phyloP scores from a whole-genome alignment of 2,797 vertebrate species.

The Siniperca scherzeri region DNA sequence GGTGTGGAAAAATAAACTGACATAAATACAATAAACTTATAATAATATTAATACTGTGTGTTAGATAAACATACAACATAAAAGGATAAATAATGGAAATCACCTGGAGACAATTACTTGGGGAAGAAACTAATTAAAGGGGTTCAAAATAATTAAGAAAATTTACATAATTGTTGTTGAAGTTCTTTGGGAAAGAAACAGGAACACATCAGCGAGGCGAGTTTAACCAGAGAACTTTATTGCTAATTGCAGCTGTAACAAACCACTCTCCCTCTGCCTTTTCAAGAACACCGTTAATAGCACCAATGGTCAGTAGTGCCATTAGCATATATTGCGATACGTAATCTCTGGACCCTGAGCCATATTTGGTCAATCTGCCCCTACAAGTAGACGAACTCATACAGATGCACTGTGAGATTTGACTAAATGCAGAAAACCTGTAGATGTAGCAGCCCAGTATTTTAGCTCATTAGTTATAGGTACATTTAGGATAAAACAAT shows the following conservation, averaged over 20 bases:
- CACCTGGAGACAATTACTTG: conserved; percentile 57
- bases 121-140: conserved; percentile 58
- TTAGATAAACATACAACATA: conserved; percentile 48
- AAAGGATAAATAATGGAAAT: conserved; percentile 51
- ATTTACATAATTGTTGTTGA: conserved; percentile 59
- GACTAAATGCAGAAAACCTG: not conserved
- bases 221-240: conserved; percentile 1
- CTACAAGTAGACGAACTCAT: not conserved
- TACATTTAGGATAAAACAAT: not conserved
- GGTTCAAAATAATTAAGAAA: conserved; percentile 59
- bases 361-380: not conserved
- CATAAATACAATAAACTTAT: conserved; percentile 1
- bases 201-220: not conserved
- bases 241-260: conserved; percentile 27
- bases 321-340: not conserved
- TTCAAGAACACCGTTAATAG: not conserved
- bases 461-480: not conserved
- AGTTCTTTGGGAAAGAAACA: conserved; percentile 38
- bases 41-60: not conserved
- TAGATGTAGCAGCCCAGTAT: too few species aligned
- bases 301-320: not conserved
- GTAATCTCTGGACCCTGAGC: not conserved
- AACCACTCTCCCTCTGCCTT: conserved; percentile 13
- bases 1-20: not conserved
- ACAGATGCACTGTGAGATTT: not conserved